Base-by-base conservation (phyloP, 2,888 invertebrate genomes). In the Eustalomyia histrio region DNA sequence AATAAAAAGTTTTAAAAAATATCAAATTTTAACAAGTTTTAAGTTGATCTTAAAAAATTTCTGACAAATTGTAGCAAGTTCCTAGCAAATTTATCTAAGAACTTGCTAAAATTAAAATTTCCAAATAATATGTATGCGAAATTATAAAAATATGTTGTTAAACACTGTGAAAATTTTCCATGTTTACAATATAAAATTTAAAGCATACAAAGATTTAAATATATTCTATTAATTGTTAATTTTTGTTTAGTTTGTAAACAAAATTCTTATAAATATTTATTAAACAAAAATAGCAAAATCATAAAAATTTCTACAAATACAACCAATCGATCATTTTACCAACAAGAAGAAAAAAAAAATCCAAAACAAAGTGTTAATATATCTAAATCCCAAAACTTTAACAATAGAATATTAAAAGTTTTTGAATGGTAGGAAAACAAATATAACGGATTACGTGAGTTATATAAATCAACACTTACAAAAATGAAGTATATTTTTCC, bases 181-280 rank as follows among this genome's bases (percentile, higher is more conserved):
- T n/a, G n/a, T n/a, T n/a, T n/a, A n/a, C n/a, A n/a, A n/a, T n/a
- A n/a, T n/a, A n/a, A n/a, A n/a, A n/a, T n/a, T n/a, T n/a, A n/a
- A n/a, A n/a, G n/a, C n/a, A n/a, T n/a, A n/a, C n/a, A n/a, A n/a
- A n/a, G n/a, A n/a, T n/a, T n/a, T n/a, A n/a, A n/a, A n/a, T n/a
- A n/a, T n/a, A n/a, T n/a, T n/a, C n/a, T n/a, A n/a, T 10, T 29
- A 68, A 75, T 55, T 75, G 61, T 33, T 18, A 21, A 60, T n/a
- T 57, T 35, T 10, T 39, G 43, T 35, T 21, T 9, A 50, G 24
- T 24, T 29, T 55, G 10, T 12, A 55, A 53, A 55, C 1, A 35
- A 43, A 33, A 55, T 75, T 68, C 67, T 68, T 47, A 61, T 67
- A 75, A 75, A 55, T 75, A 53, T 2, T n/a, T 14, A n/a, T n/a